Evolutionary conservation across 2,113 vertebrate species (phyloP), one percentile per base, ranked within the genome.

Genomic region (Phasianus colchicus): DNA sequence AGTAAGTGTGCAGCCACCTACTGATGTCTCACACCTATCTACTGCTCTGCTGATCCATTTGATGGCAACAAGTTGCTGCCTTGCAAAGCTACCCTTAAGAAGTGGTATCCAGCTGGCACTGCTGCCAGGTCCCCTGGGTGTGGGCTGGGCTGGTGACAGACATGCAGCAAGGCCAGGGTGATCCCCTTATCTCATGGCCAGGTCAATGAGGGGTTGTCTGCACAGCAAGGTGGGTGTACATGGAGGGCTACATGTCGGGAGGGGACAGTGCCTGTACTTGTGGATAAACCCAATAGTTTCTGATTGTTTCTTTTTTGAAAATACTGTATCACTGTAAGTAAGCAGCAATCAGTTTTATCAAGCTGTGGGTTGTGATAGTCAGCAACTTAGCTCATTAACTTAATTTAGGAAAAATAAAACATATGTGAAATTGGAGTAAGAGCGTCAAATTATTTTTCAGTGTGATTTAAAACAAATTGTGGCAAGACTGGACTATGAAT

Each of bases 21-120:
- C 30, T 75, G 36, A 9, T 42, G 5, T 69, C 52, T 82, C 48
- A 29, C 10, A 63, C 42, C 29, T 67, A 3, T 50, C 19, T 48
- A 9, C 11, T 54, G 40, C 32, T 79, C 6, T 10, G 12, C 25
- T 0, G 0, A 47, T n/a, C 89, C 45, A 43, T 1, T 0, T 36
- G 19, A 13, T 30, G 32, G 12, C 0, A 9, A 5, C 10, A n/a
- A n/a, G 43, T n/a, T n/a, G 40, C 29, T 5, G 32, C 29, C 21
- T 67, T 11, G 19, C 30, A n/a, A 32, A 47, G 30, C 12, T 17
- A 43, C 34, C 21, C 22, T 4, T 30, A 19, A 65, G 27, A 43
- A 43, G 38, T 20, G 19, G 25, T 10, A 14, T 20, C 11, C 30
- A 32, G 29, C 40, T 22, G 19, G 16, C 12, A 11, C 42, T n/a